Conservation (phyloP, 2,888 invertebrate species). For the Dolichomitus sp. region DNA sequence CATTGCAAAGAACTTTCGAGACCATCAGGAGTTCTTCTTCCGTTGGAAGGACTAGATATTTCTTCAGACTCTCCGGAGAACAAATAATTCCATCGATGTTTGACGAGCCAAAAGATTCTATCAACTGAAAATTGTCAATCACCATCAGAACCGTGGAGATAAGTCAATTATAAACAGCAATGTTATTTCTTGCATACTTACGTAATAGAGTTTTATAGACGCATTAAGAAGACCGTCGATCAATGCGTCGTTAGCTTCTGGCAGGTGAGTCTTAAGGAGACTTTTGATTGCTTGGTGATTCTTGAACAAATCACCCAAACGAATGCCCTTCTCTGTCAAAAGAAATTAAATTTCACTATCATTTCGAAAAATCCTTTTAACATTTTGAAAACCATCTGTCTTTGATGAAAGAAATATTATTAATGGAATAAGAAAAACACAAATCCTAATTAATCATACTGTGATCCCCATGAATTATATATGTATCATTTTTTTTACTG, state of each 20-base stretch:
- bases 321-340: conserved; percentile 87
- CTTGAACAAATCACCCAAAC: conserved; percentile 87
- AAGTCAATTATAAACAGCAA: not conserved
- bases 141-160: conserved; percentile 22
- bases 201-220: conserved; percentile 87
- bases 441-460: not conserved
- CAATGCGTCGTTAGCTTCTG: conserved; percentile 84
- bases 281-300: conserved; percentile 86
- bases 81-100: conserved; percentile 79
- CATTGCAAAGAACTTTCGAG: conserved; percentile 85
- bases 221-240: conserved; percentile 86
- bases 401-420: not conserved
- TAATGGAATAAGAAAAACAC: not conserved
- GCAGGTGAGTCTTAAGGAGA: conserved; percentile 82
- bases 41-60: conserved; percentile 77
- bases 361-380: not conserved
- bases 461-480: not conserved
- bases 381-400: not conserved
- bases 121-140: conserved; percentile 71
- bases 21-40: conserved; percentile 79
- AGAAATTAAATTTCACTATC: not conserved
- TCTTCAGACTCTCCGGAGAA: conserved; percentile 77
- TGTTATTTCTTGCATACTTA: conserved; percentile 81
- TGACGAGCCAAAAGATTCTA: conserved; percentile 80
- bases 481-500: not conserved